Evolutionary conservation across 1,140 invertebrate genomes (phyloP), one percentile per base, ranked within the genome.

Genomic region (Drosophila pectinifera): DNA sequence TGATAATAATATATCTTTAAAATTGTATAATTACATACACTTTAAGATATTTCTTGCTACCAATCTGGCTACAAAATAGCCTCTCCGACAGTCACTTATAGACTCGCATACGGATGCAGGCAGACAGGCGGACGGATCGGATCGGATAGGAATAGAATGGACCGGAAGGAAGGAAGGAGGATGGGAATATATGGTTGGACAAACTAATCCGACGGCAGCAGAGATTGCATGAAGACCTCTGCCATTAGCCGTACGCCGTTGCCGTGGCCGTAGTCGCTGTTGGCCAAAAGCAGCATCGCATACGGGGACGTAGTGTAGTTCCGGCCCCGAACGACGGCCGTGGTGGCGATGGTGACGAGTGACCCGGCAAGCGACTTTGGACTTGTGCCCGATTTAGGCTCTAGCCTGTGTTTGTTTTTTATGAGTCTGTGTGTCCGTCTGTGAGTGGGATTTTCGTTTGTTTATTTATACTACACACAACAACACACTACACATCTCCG

Each of bases 151-250:
- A 53, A 53, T 53, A 53, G 49, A 36, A 53, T 53, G 49, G 26
- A 57, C 24, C 54, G 73, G 55, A 54, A 65, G 58, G 69, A 69
- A 24, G 57, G 31, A 65, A 31, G 64, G 64, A 41, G 61, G 36
- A 28, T 51, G 24, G 41, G 41, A 46, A 68, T 70, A 69, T 70
- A 48, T 70, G 68, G 65, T 46, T 53, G 73, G 73, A 69, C 63
- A 77, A 61, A 77, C 74, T 62, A 84, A 83, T 83, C 76, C 64
- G 61, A 34, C 53, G 61, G 64, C 42, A 53, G 49, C 63, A 65
- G 73, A 76, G 62, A 67, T 42, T 68, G 41, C 55, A 77, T 28
- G 72, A 61, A 53, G 61, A 75, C 73, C 61, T 45, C 46, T 36
- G 36, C 73, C 73, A 76, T 76, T 76, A 76, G 53, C 68, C 51